These are phyloP conservation scores for Sula dactylatra DNA, from an alignment of 2,113 vertebrate species.

Conservation along the genomic window DNA sequence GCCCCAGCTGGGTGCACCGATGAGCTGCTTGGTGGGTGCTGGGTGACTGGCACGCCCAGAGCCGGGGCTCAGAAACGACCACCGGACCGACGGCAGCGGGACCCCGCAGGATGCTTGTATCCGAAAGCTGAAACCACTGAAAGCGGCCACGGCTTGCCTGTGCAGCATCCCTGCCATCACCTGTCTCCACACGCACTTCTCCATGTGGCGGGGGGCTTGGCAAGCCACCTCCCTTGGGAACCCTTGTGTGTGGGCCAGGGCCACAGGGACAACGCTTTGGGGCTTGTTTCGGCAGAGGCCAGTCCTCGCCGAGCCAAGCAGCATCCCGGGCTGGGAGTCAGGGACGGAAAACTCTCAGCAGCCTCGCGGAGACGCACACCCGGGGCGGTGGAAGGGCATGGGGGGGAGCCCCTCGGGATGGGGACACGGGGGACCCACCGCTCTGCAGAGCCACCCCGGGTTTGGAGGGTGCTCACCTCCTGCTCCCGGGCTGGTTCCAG, in stretches of 20 bases:
- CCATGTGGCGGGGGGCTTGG: rapidly evolving
- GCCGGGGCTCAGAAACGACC: neutral
- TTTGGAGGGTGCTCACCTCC: neutral
- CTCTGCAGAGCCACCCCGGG: neutral
- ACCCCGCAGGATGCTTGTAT: rapidly evolving
- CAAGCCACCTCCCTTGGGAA: neutral
- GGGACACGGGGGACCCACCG: neutral
- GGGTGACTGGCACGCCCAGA: neutral
- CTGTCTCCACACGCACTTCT: neutral
- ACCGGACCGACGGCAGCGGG: neutral
- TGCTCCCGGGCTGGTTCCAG: neutral
- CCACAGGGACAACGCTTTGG: neutral
- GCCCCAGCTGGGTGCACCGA: rapidly evolving
- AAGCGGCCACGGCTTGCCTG: rapidly evolving
- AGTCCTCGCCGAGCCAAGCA: neutral
- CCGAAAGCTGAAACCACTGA: neutral
- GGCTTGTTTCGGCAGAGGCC: neutral
- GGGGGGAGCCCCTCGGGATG: neutral
- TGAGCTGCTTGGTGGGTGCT: neutral
- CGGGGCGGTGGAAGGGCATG: neutral
- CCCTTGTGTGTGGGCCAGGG: neutral
- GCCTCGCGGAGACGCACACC: neutral
- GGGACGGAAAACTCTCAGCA: neutral
- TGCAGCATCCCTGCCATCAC: neutral
- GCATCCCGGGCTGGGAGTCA: neutral